Percentiles rank a stretch among this genome's conserved stretches.
These are phyloP conservation scores for Pogonus chalceus DNA, from an alignment of 1,140 invertebrate species.

Conservation along the genomic window DNA sequence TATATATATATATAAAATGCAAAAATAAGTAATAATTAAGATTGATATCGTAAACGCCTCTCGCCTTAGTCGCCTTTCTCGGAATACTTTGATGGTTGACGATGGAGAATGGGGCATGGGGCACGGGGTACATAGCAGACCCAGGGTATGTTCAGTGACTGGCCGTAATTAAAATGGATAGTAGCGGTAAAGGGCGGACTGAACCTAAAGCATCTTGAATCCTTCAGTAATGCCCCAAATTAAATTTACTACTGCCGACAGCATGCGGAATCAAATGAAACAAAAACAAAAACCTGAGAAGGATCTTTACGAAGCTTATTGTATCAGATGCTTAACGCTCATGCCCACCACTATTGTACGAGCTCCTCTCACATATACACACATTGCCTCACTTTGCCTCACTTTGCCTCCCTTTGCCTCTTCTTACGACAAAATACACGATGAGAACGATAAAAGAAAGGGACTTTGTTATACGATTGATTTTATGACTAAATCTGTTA, in stretches of 20 bases:
- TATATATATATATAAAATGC: too few relatives aligned
- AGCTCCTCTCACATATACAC: too few relatives aligned
- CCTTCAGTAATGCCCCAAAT: conserved; percentile 4
- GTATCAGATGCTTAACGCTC: not conserved
- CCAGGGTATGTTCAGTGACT: not conserved
- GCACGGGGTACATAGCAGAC: not conserved
- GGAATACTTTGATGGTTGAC: not conserved
- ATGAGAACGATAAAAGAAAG: too few relatives aligned
- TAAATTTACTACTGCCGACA: conserved; percentile 5
- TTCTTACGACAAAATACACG: too few relatives aligned
- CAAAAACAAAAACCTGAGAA: conserved; percentile 4
- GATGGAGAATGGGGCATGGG: not conserved
- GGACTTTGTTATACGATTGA: not conserved
- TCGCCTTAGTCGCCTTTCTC: too few relatives aligned
- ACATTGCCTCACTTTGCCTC: too few relatives aligned
- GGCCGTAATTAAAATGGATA: conserved; percentile 5
- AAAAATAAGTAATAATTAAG: too few relatives aligned
- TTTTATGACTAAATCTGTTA: conserved; percentile 2
- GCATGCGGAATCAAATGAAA: conserved; percentile 6
- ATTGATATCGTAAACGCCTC: too few relatives aligned
- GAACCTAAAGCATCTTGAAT: conserved; percentile 1
- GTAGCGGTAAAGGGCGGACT: not conserved
- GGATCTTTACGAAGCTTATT: conserved; percentile 2
- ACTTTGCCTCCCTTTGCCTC: not conserved
- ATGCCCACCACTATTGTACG: too few relatives aligned